Conservation (phyloP, 2,888 invertebrate species). For the Venustoraphidia nigricollis region DNA sequence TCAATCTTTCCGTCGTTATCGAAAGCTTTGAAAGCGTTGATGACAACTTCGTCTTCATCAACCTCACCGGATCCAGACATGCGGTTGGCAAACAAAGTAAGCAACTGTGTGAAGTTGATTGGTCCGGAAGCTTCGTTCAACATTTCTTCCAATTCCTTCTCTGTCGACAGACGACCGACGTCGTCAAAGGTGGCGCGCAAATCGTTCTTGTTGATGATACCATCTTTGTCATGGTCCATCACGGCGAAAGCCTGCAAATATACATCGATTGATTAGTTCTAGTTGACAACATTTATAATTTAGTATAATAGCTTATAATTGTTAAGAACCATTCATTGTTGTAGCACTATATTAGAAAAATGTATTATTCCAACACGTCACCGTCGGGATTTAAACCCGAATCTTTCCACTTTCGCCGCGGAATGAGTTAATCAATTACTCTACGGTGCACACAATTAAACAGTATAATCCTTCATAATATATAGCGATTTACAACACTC, state of each 20-base stretch:
- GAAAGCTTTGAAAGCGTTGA: conserved; percentile 84
- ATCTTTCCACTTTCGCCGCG: no score
- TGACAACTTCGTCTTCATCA: conserved; percentile 83
- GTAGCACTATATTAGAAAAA: no score
- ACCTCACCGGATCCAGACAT: conserved; percentile 79
- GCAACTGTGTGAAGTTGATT: conserved; percentile 89
- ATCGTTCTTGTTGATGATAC: conserved; percentile 62
- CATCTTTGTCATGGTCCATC: conserved; percentile 90
- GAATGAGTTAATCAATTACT: no score
- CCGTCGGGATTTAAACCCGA: no score
- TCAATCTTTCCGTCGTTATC: conserved; percentile 79
- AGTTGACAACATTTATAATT: no score
- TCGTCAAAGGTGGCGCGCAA: conserved; percentile 84
- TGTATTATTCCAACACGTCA: no score
- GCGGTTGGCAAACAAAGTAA: conserved; percentile 81
- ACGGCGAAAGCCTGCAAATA: conserved; percentile 73
- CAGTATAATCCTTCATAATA: no score
- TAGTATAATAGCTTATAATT: no score
- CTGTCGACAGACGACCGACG: conserved; percentile 75
- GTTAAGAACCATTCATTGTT: no score
- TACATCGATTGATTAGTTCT: background rate
- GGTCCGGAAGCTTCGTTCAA: conserved; percentile 75
- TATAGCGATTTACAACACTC: no score
- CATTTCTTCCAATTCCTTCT: conserved; percentile 87
- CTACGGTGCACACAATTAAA: no score